A percentile compares a stretch with the other conserved stretches of the same genome.
Evolutionary conservation across 2,113 vertebrate genomes (phyloP).

Genomic region (Chionomys nivalis): DNA sequence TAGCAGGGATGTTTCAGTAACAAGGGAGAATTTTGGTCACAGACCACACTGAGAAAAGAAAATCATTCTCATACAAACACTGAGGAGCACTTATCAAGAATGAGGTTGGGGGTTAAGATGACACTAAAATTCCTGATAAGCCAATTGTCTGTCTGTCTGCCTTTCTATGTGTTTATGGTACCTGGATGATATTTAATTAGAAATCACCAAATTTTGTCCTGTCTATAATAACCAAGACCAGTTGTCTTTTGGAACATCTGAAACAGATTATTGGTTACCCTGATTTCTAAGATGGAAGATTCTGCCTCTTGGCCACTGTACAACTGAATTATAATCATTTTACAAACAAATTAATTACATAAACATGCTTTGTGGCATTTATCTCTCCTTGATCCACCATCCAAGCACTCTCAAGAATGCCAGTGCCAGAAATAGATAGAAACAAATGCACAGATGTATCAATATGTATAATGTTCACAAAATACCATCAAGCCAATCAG

Average conservation of each 20-base stretch:
- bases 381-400: neutral
- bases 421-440: neutral
- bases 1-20: neutral
- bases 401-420: neutral
- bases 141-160: neutral
- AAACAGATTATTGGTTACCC: neutral
- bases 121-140: neutral
- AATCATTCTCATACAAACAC: neutral
- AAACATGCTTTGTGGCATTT: neutral
- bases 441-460: neutral
- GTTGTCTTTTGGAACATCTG: no score
- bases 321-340: neutral
- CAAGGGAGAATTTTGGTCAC: rapidly evolving
- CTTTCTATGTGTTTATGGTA: no score
- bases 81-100: neutral
- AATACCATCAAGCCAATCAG: neutral
- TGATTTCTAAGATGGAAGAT: neutral
- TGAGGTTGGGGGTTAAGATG: no score
- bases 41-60: no score
- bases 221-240: neutral
- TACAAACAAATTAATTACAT: neutral
- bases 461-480: neutral
- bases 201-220: neutral
- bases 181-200: neutral
- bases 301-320: neutral